phyloP scores from a whole-genome alignment of 2,888 invertebrate genomes.

The Oscheius onirici region DNA sequence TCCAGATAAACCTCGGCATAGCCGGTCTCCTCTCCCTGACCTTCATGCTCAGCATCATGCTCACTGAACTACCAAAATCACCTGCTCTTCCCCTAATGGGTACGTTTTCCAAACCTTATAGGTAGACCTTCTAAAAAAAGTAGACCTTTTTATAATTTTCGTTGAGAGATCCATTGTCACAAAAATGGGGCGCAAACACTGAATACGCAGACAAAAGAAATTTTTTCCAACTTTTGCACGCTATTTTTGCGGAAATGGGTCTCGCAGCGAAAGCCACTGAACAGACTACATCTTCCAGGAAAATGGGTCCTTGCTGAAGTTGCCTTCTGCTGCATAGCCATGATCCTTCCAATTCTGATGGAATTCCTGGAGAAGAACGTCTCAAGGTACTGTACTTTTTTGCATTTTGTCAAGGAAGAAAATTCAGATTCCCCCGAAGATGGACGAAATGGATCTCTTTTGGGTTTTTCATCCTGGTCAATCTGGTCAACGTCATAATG shows the following conservation, averaged over 20 bases:
- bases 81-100: constrained; percentile 2
- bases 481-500: no score
- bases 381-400: no score
- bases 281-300: no score
- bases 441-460: no score
- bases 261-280: no score
- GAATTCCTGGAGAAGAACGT: no score
- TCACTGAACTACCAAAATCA: neutral
- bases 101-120: neutral
- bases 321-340: neutral
- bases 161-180: neutral
- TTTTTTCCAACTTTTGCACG: no score
- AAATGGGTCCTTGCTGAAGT: neutral
- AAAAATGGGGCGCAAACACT: neutral
- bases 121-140: neutral
- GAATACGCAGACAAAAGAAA: no score
- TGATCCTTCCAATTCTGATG: neutral
- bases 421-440: no score
- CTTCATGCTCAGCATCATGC: neutral
- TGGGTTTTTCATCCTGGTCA: no score
- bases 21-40: constrained; percentile 11
- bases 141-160: neutral
- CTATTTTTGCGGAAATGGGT: no score
- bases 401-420: no score
- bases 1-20: constrained; percentile 8